These are phyloP conservation scores for Macaria notata DNA, from an alignment of 2,888 invertebrate genomes.

Conservation along the genomic window DNA sequence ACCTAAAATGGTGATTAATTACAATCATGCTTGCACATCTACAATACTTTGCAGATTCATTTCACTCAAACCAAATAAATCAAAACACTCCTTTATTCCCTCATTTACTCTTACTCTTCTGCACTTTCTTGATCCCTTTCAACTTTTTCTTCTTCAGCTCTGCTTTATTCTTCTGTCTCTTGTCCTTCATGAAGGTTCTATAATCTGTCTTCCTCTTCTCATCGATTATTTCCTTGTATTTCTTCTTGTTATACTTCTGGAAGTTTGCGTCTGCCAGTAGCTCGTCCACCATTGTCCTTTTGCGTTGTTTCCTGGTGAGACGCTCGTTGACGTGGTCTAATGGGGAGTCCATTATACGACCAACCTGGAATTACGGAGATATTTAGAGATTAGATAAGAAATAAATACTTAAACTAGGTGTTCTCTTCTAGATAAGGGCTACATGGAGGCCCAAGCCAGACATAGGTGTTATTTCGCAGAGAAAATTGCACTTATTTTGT, in stretches of 20 bases:
- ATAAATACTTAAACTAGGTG: too few species aligned
- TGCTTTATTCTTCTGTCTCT: constrained; percentile 85
- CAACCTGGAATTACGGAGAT: constrained; percentile 77
- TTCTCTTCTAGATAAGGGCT: too few species aligned
- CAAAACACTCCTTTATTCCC: background rate
- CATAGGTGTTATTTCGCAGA: too few species aligned
- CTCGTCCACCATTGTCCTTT: constrained; percentile 96
- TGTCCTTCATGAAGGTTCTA: constrained; percentile 88
- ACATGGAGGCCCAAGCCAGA: too few species aligned
- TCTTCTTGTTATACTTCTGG: constrained; percentile 89
- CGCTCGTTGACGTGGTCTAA: constrained; percentile 93
- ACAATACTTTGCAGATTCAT: too few species aligned
- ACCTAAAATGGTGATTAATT: too few species aligned
- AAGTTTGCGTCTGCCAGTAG: constrained; percentile 94
- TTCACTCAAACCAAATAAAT: too few species aligned
- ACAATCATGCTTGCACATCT: too few species aligned
- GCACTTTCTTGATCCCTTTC: constrained; percentile 50
- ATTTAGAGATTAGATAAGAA: too few species aligned
- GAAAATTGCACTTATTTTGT: too few species aligned
- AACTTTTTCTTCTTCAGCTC: constrained; percentile 66
- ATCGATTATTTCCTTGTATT: constrained; percentile 89
- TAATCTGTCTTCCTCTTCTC: constrained; percentile 86
- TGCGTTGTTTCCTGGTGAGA: constrained; percentile 92
- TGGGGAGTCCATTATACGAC: constrained; percentile 91
- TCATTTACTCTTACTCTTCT: constrained; percentile 34